Percentiles rank a stretch among this genome's conserved stretches.
These are phyloP conservation scores for Epinotia demarniana DNA, from an alignment of 2,888 invertebrate species.

Conservation along the genomic window DNA sequence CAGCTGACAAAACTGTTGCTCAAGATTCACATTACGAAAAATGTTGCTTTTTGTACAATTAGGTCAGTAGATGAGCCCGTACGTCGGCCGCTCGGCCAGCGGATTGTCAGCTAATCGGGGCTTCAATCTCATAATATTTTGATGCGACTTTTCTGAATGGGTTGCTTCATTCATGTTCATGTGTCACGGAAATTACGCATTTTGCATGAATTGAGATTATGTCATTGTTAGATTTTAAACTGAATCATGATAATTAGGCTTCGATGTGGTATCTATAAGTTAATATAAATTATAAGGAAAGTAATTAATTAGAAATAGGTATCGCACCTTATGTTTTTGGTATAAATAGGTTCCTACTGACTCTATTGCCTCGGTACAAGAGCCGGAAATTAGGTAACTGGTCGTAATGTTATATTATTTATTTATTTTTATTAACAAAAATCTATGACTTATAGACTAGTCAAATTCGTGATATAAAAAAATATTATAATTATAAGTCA, in stretches of 20 bases:
- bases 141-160: constrained; percentile 28
- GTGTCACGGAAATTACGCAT: constrained; percentile 21
- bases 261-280: background rate
- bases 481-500: too few relatives aligned
- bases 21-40: constrained; percentile 68
- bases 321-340: too few relatives aligned
- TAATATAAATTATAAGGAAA: background rate
- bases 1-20: constrained; percentile 62
- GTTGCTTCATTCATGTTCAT: constrained; percentile 18
- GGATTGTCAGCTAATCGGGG: constrained; percentile 39
- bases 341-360: too few relatives aligned
- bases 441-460: too few relatives aligned
- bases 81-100: constrained; percentile 20
- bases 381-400: too few relatives aligned
- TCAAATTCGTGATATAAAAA: too few relatives aligned
- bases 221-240: background rate
- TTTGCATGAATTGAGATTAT: constrained; percentile 17
- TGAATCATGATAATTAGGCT: constrained; percentile 1
- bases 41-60: constrained; percentile 53
- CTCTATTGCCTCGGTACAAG: too few relatives aligned
- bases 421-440: too few relatives aligned
- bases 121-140: constrained; percentile 24
- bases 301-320: too few relatives aligned
- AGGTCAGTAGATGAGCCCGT: constrained; percentile 48
- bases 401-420: too few relatives aligned